Evolutionary conservation across 92 coral and sea anemone species (phyloP).

Genomic region (Porites lobata): DNA sequence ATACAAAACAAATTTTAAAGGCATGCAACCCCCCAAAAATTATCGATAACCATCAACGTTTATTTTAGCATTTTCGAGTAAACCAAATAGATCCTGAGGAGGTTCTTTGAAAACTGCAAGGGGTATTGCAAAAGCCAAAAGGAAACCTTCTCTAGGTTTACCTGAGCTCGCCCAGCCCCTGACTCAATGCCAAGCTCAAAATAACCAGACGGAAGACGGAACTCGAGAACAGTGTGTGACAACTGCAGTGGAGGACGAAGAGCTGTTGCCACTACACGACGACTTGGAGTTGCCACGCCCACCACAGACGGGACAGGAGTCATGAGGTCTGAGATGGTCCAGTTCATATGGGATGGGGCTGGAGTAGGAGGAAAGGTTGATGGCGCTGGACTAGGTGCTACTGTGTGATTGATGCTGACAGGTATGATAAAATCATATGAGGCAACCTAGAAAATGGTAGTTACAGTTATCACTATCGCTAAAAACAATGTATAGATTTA

Average conservation of each 20-base stretch:
- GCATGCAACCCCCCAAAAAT: background rate
- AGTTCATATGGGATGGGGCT: conserved; percentile 95
- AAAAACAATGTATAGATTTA: background rate
- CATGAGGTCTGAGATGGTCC: conserved; percentile 98
- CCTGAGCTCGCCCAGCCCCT: conserved; percentile 99
- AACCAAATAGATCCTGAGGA: no score
- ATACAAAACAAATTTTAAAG: background rate
- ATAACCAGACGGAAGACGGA: conserved; percentile 94
- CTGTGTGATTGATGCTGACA: conserved; percentile 96
- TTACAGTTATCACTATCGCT: background rate
- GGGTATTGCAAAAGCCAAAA: background rate
- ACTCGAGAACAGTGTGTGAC: conserved; percentile 85
- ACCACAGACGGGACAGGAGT: conserved; percentile 88
- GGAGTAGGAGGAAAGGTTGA: conserved; percentile 96
- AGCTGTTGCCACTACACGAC: conserved; percentile 96
- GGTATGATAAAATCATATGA: conserved; percentile 95
- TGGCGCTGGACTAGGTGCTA: conserved; percentile 95
- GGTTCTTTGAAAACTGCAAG: no score
- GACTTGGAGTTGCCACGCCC: conserved; percentile 92
- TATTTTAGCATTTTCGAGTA: no score
- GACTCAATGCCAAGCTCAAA: conserved; percentile 96
- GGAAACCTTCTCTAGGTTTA: background rate
- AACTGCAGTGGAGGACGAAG: conserved; percentile 95
- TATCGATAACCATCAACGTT: background rate
- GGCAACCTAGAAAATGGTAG: conserved; percentile 77